A percentile compares a stretch with the other conserved stretches of the same genome.
These are phyloP conservation scores for Thripadectes ignobilis DNA, from an alignment of 2,797 vertebrate species.

Conservation along the genomic window DNA sequence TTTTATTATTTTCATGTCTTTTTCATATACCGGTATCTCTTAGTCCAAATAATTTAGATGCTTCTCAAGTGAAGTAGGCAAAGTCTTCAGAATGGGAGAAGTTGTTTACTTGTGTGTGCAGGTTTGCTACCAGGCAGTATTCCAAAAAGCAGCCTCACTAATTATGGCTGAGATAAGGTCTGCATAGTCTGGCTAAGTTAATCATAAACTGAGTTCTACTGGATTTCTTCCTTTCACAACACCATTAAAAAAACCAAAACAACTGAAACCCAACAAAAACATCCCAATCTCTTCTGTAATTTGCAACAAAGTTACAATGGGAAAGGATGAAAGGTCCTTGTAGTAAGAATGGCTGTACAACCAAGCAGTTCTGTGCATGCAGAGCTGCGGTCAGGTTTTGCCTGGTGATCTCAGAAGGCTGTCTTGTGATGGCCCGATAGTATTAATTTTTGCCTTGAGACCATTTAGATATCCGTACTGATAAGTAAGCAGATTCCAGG, in stretches of 20 bases:
- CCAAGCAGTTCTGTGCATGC: not conserved
- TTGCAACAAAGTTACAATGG: not conserved
- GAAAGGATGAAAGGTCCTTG: not conserved
- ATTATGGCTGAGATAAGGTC: constrained; percentile 50
- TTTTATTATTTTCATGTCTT: constrained; percentile 9
- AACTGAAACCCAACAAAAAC: not conserved
- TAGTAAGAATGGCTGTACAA: not conserved
- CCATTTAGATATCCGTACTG: not conserved
- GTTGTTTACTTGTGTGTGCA: not conserved
- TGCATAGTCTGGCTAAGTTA: constrained; percentile 22
- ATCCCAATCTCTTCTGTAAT: not conserved
- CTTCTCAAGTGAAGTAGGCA: constrained; percentile 7
- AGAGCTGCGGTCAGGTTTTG: not conserved
- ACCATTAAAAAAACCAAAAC: not conserved
- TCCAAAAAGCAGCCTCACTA: constrained; percentile 5
- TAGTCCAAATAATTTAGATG: not conserved
- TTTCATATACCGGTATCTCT: not conserved
- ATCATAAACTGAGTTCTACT: constrained; percentile 23
- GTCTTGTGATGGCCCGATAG: not conserved
- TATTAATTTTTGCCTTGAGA: not conserved
- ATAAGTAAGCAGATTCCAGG: constrained; percentile 27
- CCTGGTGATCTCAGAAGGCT: not conserved
- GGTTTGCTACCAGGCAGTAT: not conserved
- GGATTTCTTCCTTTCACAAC: not conserved
- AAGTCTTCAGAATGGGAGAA: constrained; percentile 5